phyloP scores from a whole-genome alignment of 2,797 vertebrate genomes.

The Emys orbicularis region DNA sequence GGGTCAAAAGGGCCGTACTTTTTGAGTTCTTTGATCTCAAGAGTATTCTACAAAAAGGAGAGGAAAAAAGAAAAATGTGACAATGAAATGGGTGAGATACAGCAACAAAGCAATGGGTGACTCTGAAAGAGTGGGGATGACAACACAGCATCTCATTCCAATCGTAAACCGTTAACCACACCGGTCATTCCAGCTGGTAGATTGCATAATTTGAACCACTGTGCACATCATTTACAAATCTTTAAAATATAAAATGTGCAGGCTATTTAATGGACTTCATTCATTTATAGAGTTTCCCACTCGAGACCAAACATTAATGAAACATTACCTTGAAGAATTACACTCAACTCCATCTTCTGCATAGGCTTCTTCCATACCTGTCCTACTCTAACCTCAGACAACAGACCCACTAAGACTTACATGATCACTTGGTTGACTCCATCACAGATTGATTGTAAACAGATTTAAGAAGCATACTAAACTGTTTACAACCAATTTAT shows the following conservation, averaged over 20 bases:
- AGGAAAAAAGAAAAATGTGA: conserved; percentile 85
- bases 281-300: neutral
- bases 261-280: conserved; percentile 4
- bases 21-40: conserved; percentile 99
- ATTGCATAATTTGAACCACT: conserved; percentile 21
- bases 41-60: conserved; percentile 96
- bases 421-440: neutral
- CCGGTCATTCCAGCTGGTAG: conserved; percentile 57
- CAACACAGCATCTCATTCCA: conserved; percentile 63
- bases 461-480: too few relatives aligned
- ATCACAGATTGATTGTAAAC: neutral
- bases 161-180: conserved; percentile 59
- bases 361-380: conserved; percentile 1
- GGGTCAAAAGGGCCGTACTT: conserved; percentile 99
- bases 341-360: neutral
- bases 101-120: conserved; percentile 87
- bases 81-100: conserved; percentile 81
- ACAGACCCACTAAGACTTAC: neutral
- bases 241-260: conserved; percentile 19
- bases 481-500: neutral
- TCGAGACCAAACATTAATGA: neutral
- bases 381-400: neutral
- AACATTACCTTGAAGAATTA: conserved; percentile 40
- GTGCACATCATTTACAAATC: neutral
- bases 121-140: conserved; percentile 59